Conservation (phyloP, 2,113 vertebrate genomes). For the Ictidomys tridecemlineatus region DNA sequence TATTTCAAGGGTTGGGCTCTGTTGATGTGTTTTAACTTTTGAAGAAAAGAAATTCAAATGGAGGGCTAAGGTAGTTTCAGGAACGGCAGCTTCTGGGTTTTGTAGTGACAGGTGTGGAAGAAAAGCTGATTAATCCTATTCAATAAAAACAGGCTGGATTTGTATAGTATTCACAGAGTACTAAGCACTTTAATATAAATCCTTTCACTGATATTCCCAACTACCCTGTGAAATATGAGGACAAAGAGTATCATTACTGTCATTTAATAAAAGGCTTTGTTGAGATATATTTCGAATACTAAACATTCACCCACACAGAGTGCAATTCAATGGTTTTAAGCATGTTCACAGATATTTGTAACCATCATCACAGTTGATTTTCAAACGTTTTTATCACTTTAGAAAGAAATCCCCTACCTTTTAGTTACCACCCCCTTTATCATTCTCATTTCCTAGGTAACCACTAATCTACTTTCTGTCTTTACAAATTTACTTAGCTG, state of each 20-base stretch:
- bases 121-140: slow-evolving; percentile 74
- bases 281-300: slow-evolving; percentile 7
- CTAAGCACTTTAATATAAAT: not conserved
- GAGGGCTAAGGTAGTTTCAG: slow-evolving; percentile 33
- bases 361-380: not conserved
- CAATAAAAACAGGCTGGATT: slow-evolving; percentile 29
- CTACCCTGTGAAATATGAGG: not conserved
- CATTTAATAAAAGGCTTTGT: slow-evolving; percentile 3
- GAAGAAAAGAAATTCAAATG: slow-evolving; percentile 63
- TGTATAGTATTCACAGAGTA: not conserved
- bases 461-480: not conserved
- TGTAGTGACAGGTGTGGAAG: slow-evolving; percentile 70
- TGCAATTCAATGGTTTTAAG: not conserved
- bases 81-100: slow-evolving; percentile 44
- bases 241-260: slow-evolving; percentile 3
- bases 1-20: slow-evolving; percentile 18
- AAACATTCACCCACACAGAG: not conserved
- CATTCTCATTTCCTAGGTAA: not conserved
- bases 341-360: not conserved
- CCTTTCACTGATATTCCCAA: not conserved
- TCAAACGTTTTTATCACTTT: not conserved
- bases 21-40: slow-evolving; percentile 18
- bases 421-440: not conserved
- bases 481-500: not conserved
- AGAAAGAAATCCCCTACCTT: not conserved